Evolutionary conservation across 2,888 invertebrate genomes (phyloP).

Genomic region (Mesorhabditis belari): DNA sequence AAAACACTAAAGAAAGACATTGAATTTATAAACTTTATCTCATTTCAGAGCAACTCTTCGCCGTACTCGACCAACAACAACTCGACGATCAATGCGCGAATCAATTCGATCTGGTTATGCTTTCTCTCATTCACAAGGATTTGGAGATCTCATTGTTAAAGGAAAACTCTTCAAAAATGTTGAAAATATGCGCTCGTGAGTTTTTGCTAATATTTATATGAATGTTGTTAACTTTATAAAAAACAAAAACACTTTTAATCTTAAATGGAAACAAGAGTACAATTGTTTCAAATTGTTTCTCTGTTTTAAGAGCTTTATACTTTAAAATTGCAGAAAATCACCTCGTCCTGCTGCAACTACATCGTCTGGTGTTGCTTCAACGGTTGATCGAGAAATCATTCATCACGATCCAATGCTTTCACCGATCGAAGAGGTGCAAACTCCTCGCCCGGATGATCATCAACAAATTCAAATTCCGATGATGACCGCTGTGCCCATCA

Average conservation of each 20-base stretch:
- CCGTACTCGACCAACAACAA: constrained; percentile 59
- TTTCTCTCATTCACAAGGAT: constrained; percentile 95
- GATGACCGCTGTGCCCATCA: background rate
- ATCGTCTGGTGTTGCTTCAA: background rate
- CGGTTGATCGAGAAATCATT: background rate
- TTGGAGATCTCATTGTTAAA: constrained; percentile 83
- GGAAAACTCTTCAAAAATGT: constrained; percentile 51
- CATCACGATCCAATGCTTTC: background rate
- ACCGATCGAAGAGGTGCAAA: background rate
- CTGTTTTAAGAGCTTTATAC: background rate
- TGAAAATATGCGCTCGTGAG: constrained; percentile 14
- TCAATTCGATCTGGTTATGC: constrained; percentile 94
- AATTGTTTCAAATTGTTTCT: too few relatives aligned
- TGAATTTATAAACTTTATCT: too few relatives aligned
- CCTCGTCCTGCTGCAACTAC: background rate
- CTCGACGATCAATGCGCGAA: constrained; percentile 73
- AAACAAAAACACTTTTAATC: too few relatives aligned
- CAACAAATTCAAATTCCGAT: background rate
- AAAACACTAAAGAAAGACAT: too few relatives aligned
- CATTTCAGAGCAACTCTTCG: constrained; percentile 27
- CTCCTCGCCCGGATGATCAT: too few relatives aligned
- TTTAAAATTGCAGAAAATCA: background rate
- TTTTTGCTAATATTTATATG: background rate
- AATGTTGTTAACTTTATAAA: too few relatives aligned
- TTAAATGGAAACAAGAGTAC: too few relatives aligned